Evolutionary conservation across 2,113 vertebrate species (phyloP), one percentile per base, ranked within the genome.

Genomic region (Neomonachus schauinslandi): DNA sequence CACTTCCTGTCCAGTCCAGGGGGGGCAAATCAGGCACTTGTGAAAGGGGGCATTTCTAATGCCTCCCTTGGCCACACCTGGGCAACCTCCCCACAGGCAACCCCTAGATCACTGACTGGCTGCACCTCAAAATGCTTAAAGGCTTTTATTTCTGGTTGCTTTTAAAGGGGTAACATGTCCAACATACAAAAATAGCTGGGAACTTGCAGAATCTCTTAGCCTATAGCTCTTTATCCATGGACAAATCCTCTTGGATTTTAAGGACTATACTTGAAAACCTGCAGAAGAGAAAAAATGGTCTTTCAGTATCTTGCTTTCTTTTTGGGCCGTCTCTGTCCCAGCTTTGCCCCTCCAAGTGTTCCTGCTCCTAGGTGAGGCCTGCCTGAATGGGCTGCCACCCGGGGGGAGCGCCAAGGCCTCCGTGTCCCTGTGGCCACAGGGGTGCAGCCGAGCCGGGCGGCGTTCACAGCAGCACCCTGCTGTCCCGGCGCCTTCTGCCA

Each of bases 251-350:
- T 87, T 59, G 92, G 92, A 65, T 95, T 96, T 93, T 98, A 96
- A 96, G 71, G 84, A 71, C 91, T 97, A 97, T 26, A 92, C 76
- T 90, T 89, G 97, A 95, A 95, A 97, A 98, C 84, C 84, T 96
- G 96, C 71, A 88, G 97, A 57, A 95, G 71, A 96, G 94, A 94
- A 83, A 87, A 98, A 95, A 85, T 4, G 72, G 12, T 31, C 97
- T 95, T 96, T 98, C 95, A 96, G 94, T 81, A 15, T 61, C 76
- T 95, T 24, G 33, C 57, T 51, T 89, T 79, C 49, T 74, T 63
- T 8, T 19, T 31, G 59, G 5, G 42, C n/a, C 72, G 4, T 24
- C 85, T 77, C 26, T 31, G 59, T 72, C 65, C 77, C 61, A 84
- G 13, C 31, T 67, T 2, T 53, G 59, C 46, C 81, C 57, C 55